phyloP scores from a whole-genome alignment of 2,888 invertebrate species.

The Phanerotoma sp. region DNA sequence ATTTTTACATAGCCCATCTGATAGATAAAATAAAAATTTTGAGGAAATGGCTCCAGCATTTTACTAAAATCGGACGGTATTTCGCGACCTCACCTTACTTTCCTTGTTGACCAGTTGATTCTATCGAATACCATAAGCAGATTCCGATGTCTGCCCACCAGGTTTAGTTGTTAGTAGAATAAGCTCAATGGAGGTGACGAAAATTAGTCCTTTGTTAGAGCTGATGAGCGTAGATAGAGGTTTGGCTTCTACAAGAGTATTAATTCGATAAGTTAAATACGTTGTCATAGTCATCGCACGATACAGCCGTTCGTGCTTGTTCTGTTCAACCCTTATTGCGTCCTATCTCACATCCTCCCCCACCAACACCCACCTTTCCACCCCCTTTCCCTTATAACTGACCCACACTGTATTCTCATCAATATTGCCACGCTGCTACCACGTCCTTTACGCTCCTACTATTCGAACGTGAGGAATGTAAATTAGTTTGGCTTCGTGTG shows the following conservation, averaged over 20 bases:
- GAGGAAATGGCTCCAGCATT: too few species aligned
- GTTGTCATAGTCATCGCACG: constrained; percentile 8
- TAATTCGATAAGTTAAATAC: constrained; percentile 17
- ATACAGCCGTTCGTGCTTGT: not conserved
- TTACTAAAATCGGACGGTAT: too few species aligned
- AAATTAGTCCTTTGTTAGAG: constrained; percentile 15
- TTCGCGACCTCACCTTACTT: too few species aligned
- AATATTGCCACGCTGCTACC: constrained; percentile 23
- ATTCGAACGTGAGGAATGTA: constrained; percentile 24
- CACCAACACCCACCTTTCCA: not conserved
- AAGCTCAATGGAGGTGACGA: not conserved
- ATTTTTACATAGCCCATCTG: too few species aligned
- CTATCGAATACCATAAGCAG: too few species aligned
- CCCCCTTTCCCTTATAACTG: not conserved
- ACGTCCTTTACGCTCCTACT: constrained; percentile 17
- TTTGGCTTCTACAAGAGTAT: constrained; percentile 2
- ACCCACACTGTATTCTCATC: constrained; percentile 19
- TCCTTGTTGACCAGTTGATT: too few species aligned
- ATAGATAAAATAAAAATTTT: too few species aligned
- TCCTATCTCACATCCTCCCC: not conserved
- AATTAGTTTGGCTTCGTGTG: constrained; percentile 17
- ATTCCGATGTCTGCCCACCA: not conserved
- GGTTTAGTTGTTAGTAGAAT: constrained; percentile 1
- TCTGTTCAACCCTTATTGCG: constrained; percentile 6
- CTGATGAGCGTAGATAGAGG: constrained; percentile 4